Evolutionary conservation across 1,140 invertebrate genomes (phyloP).

Genomic region (Drosophila serrata): DNA sequence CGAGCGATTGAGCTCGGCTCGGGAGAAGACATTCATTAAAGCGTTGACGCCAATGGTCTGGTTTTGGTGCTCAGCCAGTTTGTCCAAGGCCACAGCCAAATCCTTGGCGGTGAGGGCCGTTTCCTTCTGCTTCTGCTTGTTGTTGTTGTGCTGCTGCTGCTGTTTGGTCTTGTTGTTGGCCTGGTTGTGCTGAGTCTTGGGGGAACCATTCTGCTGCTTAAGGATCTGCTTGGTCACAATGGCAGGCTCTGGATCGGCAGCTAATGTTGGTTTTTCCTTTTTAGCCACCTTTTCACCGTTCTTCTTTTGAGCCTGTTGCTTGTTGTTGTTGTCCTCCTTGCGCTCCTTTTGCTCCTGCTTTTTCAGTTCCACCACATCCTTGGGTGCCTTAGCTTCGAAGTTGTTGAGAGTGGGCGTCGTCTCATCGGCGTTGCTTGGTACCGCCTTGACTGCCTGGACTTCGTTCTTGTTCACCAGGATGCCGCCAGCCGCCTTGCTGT

Average conservation of each 20-base stretch:
- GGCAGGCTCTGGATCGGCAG: slow-evolving; percentile 29
- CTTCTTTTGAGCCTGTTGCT: slow-evolving; percentile 73
- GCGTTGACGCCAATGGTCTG: slow-evolving; percentile 87
- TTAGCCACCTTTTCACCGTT: slow-evolving; percentile 81
- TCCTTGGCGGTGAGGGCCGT: slow-evolving; percentile 65
- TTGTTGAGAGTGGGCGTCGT: slow-evolving; percentile 87
- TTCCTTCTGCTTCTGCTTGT: slow-evolving; percentile 71
- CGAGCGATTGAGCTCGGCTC: slow-evolving; percentile 91
- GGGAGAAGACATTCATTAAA: slow-evolving; percentile 90
- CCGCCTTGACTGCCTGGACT: slow-evolving; percentile 84
- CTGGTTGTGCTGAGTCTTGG: slow-evolving; percentile 73
- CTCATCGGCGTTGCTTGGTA: slow-evolving; percentile 52
- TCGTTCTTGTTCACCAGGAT: slow-evolving; percentile 90
- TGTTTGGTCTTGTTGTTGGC: slow-evolving; percentile 66
- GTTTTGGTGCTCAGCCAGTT: slow-evolving; percentile 72
- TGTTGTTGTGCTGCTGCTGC: slow-evolving; percentile 61
- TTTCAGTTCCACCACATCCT: slow-evolving; percentile 91
- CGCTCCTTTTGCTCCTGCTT: slow-evolving; percentile 78
- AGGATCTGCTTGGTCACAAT: slow-evolving; percentile 80
- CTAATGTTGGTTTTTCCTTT: slow-evolving; percentile 58
- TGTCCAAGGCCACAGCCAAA: slow-evolving; percentile 68
- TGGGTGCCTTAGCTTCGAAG: slow-evolving; percentile 92
- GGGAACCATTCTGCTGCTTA: slow-evolving; percentile 72
- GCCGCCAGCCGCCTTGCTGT: slow-evolving; percentile 52
- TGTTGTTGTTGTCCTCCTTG: slow-evolving; percentile 73